phyloP scores from a whole-genome alignment of 2,797 vertebrate genomes.

The Lagocephalus sceleratus region DNA sequence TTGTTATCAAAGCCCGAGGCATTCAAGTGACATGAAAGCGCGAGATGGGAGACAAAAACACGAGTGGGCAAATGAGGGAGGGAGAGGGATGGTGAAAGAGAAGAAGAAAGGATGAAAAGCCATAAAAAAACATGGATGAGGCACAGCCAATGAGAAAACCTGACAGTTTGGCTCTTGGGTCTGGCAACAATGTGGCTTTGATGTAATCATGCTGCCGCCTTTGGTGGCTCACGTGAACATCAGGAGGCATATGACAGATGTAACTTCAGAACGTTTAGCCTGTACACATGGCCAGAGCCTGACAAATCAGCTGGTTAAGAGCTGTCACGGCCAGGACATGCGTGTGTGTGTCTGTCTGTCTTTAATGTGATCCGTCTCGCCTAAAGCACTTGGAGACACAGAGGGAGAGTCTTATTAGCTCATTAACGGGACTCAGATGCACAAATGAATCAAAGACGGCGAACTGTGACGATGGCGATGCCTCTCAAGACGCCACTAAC shows the following conservation, averaged over 20 bases:
- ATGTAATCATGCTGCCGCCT: constrained; percentile 50
- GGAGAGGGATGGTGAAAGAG: constrained; percentile 14
- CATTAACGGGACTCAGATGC: constrained; percentile 34
- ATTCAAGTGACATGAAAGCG: constrained; percentile 16
- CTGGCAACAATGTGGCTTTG: constrained; percentile 46
- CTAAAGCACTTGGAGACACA: constrained; percentile 23
- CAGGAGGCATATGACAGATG: constrained; percentile 47
- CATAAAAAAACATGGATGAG: constrained; percentile 24
- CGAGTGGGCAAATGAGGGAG: constrained; percentile 23
- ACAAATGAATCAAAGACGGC: constrained; percentile 22
- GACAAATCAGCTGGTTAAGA: constrained; percentile 70
- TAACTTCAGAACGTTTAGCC: constrained; percentile 50
- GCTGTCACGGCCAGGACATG: constrained; percentile 36
- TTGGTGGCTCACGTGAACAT: constrained; percentile 17
- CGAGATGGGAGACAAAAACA: constrained; percentile 5
- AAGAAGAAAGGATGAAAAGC: constrained; percentile 13
- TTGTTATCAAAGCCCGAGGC: constrained; percentile 30
- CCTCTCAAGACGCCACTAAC: constrained; percentile 1
- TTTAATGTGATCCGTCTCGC: constrained; percentile 22
- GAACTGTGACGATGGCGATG: not conserved
- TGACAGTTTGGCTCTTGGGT: constrained; percentile 48
- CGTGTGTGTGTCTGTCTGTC: constrained; percentile 11
- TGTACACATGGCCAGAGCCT: constrained; percentile 38
- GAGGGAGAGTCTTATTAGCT: constrained; percentile 34
- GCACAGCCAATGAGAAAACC: constrained; percentile 16